Evolutionary conservation across 1,140 invertebrate species (phyloP).

Genomic region (Coenobita brevimanus): DNA sequence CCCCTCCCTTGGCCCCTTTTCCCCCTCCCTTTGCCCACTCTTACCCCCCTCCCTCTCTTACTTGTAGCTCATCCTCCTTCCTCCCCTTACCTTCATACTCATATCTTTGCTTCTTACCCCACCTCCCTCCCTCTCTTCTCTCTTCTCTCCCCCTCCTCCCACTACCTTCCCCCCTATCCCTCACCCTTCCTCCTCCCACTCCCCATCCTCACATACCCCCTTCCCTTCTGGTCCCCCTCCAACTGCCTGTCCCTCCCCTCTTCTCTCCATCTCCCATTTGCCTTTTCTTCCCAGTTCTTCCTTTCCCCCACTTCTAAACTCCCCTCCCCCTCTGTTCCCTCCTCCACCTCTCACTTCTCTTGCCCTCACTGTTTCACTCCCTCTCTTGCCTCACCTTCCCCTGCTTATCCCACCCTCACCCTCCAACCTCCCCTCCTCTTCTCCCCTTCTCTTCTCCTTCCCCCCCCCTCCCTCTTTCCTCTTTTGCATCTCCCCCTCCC

Average conservation of each 20-base stretch:
- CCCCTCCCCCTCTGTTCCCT: constrained; percentile 7
- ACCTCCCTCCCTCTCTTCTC: background rate
- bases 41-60: background rate
- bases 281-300: background rate
- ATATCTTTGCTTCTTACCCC: background rate
- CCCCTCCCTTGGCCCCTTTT: background rate
- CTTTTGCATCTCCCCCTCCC: constrained; percentile 1
- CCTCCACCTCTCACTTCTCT: constrained; percentile 19
- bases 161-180: background rate
- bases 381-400: background rate
- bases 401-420: background rate
- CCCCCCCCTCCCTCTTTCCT: background rate
- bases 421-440: background rate
- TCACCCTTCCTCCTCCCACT: background rate
- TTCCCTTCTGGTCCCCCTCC: too few relatives aligned
- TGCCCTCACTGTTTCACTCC: constrained; percentile 10
- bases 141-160: background rate
- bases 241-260: too few relatives aligned
- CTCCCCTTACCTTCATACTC: background rate
- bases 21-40: background rate
- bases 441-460: background rate
- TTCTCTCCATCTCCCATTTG: background rate
- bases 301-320: background rate
- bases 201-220: too few relatives aligned
- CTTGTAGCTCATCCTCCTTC: background rate